Evolutionary conservation across 1,140 invertebrate species (phyloP).

Genomic region (Drosophila ironensis): DNA sequence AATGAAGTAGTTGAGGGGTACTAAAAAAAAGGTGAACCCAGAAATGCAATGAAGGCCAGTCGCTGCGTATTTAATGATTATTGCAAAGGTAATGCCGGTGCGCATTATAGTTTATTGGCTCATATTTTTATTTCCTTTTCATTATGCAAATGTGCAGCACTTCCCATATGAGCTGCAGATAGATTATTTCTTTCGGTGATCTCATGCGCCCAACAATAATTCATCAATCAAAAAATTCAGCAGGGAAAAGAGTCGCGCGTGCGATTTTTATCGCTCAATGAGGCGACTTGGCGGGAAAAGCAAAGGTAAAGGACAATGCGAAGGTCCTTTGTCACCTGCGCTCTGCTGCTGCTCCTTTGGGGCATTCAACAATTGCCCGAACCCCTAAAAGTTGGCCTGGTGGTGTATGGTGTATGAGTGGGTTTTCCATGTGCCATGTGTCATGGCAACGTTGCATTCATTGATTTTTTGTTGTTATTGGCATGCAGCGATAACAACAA

Average conservation of each 20-base stretch:
- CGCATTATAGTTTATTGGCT: background rate
- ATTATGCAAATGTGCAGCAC: background rate
- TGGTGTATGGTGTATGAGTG: slow-evolving; percentile 1
- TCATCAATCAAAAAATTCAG: slow-evolving; percentile 51
- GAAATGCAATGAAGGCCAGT: no score
- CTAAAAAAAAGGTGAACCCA: no score
- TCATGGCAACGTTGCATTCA: slow-evolving; percentile 71
- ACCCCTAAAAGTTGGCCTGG: background rate
- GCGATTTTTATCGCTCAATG: slow-evolving; percentile 62
- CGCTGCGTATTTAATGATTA: no score
- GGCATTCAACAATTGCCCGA: slow-evolving; percentile 59
- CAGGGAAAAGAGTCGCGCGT: slow-evolving; percentile 40
- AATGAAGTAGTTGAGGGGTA: no score
- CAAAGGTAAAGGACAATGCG: slow-evolving; percentile 20
- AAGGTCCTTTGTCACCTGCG: slow-evolving; percentile 49
- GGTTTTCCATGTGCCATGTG: slow-evolving; percentile 18
- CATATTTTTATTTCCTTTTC: background rate
- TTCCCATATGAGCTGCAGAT: background rate
- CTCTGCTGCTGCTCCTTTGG: slow-evolving; percentile 9
- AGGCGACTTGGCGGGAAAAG: background rate
- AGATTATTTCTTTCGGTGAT: background rate
- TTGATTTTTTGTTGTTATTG: slow-evolving; percentile 73
- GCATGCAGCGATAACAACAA: slow-evolving; percentile 43
- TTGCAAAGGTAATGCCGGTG: background rate
- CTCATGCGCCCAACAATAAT: slow-evolving; percentile 3